Evolutionary conservation across 2,888 invertebrate species (phyloP).

Genomic region (Eurois occulta): DNA sequence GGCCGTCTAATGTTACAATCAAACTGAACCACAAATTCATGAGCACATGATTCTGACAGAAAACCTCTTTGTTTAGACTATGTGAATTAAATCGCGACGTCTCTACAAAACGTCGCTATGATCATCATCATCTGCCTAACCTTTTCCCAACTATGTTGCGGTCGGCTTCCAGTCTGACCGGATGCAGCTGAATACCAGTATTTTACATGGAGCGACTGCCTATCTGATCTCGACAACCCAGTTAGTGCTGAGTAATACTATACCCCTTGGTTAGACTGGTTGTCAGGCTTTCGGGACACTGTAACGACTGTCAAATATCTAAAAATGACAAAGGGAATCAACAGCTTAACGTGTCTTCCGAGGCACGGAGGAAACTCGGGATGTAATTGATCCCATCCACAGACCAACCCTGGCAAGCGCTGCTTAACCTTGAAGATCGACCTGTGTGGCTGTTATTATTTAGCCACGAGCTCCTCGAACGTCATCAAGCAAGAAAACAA

Average conservation of each 20-base stretch:
- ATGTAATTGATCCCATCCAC: too few species aligned
- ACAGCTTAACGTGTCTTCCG: too few species aligned
- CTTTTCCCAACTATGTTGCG: neutral
- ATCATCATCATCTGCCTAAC: neutral
- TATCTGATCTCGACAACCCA: neutral
- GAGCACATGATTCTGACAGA: neutral
- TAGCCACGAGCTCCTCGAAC: too few species aligned
- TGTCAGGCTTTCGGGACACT: neutral
- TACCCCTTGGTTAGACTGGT: neutral
- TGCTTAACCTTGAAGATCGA: too few species aligned
- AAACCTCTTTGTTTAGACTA: conserved; percentile 13
- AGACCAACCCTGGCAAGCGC: too few species aligned
- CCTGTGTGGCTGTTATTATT: too few species aligned
- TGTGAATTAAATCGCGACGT: neutral
- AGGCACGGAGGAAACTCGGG: too few species aligned
- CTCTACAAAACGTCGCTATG: neutral
- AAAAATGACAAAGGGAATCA: neutral
- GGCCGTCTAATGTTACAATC: conserved; percentile 19
- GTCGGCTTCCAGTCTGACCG: neutral
- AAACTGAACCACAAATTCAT: conserved; percentile 27
- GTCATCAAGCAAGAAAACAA: too few species aligned
- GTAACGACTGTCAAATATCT: neutral
- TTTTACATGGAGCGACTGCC: neutral
- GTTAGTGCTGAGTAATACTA: neutral
- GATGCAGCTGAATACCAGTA: neutral